These are phyloP conservation scores for Trichopria drosophilae DNA, from an alignment of 2,888 invertebrate genomes.

Conservation along the genomic window DNA sequence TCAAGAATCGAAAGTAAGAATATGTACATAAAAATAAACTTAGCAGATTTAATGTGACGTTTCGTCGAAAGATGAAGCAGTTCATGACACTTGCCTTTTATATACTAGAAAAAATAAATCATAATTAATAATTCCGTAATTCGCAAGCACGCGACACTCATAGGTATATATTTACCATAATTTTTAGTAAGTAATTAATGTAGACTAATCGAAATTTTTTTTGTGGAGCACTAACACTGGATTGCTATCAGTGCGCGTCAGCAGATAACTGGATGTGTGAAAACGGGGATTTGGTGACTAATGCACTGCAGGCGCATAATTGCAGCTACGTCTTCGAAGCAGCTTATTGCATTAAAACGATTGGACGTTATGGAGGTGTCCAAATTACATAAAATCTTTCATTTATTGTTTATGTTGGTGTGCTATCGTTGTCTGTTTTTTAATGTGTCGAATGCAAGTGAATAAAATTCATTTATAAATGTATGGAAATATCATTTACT, in stretches of 20 bases:
- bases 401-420: neutral
- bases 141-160: too few species aligned
- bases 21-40: too few species aligned
- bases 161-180: neutral
- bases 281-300: slow-evolving; percentile 71
- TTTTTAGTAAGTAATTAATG: neutral
- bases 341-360: slow-evolving; percentile 79
- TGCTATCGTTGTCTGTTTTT: slow-evolving; percentile 1
- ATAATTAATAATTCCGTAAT: neutral
- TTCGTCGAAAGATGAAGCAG: too few species aligned
- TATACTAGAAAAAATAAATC: neutral
- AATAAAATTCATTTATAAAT: neutral
- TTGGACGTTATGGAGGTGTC: slow-evolving; percentile 54
- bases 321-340: slow-evolving; percentile 79
- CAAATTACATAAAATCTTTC: slow-evolving; percentile 27
- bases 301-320: slow-evolving; percentile 63
- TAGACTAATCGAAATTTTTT: slow-evolving; percentile 13
- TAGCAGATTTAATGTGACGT: too few species aligned
- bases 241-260: slow-evolving; percentile 81
- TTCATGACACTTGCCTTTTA: too few species aligned
- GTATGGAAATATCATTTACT: neutral
- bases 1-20: too few species aligned
- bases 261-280: slow-evolving; percentile 63
- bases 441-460: neutral
- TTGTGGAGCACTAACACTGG: slow-evolving; percentile 55